Conservation (phyloP, 2,797 vertebrate genomes). For the Micropoecilia bifurca region DNA sequence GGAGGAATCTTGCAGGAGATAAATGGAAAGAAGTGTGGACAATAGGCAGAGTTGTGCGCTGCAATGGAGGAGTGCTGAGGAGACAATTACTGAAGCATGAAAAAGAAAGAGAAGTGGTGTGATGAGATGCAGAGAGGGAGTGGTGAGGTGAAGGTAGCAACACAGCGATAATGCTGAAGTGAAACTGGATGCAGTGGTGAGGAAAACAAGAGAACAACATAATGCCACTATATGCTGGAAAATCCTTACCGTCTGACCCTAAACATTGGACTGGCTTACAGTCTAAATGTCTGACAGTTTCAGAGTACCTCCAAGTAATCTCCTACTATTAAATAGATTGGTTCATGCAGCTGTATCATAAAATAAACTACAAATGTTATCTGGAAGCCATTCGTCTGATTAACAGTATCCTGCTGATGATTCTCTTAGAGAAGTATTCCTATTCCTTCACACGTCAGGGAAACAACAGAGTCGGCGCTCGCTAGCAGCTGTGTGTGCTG, state of each 20-base stretch:
- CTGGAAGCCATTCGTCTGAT: background rate
- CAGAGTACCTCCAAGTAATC: conserved; percentile 8
- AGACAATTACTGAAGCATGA: conserved; percentile 27
- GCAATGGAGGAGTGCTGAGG: conserved; percentile 18
- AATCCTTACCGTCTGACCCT: background rate
- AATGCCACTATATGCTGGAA: background rate
- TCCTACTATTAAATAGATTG: background rate
- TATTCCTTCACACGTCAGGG: too few species aligned
- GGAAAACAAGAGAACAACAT: conserved; percentile 26
- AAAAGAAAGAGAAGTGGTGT: conserved; percentile 33
- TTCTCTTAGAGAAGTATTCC: background rate
- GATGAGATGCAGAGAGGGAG: conserved; percentile 19
- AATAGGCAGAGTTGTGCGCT: conserved; percentile 20
- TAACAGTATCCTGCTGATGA: background rate
- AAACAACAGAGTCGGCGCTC: too few species aligned
- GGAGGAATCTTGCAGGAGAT: conserved; percentile 8
- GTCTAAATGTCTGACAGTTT: background rate
- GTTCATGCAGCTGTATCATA: background rate
- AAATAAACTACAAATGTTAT: background rate
- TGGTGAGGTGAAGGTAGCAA: conserved; percentile 32
- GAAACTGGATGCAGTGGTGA: conserved; percentile 61
- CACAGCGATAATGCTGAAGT: conserved; percentile 42
- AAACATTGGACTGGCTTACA: background rate
- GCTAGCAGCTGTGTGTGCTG: too few species aligned
- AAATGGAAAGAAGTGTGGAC: conserved; percentile 21